Base-by-base conservation (phyloP, 92 coral and sea anemone species). In the Palythoa heliodiscus region DNA sequence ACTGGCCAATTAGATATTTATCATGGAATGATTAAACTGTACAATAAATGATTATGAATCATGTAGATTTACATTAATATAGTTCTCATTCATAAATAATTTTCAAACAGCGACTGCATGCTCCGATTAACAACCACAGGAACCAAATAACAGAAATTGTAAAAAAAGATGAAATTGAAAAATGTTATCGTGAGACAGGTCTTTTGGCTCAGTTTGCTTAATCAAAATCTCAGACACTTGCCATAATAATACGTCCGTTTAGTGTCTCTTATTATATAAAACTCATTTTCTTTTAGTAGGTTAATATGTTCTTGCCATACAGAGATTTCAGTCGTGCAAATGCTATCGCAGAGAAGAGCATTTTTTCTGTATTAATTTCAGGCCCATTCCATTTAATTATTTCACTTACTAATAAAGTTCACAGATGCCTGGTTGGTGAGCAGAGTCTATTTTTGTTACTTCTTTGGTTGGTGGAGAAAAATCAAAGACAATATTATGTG, bases 371-470 rank as follows among this genome's bases (percentile, higher is more conserved):
- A 37, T 78, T 77, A 86, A 5, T 86, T 86, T 67, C 57, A 67
- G 89, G 89, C 8, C 89, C 37, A 1, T 19, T 86, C 84, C 84
- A 86, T 76, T 66, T 86, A 76, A 77, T 77, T 50, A 86, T 86
- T 76, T 71, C 88, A 66, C 88, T 86, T 1, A 76, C 84, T 86
- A 76, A 76, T 86, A 86, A 86, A 86, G 23, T 76, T 68, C 67
- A 84, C 88, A 86, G 88, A 77, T 86, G 88, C 76, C 37, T 38
- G 83, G 83, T 48, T 86, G 20, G 88, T 86, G 83, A 86, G 83
- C 77, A 86, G 88, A 76, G 88, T 76, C 67, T 14, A 76, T 86
- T 83, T 86, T 86, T 86, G 83, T 86, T 76, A 86, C 88, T 52
- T 86, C 76, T 12, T 86, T 76, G 29, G 83, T 76, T 86, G 88